Evolutionary conservation across 2,888 invertebrate species (phyloP), one percentile per base, ranked within the genome.

Genomic region (Drosophila ezoana): DNA sequence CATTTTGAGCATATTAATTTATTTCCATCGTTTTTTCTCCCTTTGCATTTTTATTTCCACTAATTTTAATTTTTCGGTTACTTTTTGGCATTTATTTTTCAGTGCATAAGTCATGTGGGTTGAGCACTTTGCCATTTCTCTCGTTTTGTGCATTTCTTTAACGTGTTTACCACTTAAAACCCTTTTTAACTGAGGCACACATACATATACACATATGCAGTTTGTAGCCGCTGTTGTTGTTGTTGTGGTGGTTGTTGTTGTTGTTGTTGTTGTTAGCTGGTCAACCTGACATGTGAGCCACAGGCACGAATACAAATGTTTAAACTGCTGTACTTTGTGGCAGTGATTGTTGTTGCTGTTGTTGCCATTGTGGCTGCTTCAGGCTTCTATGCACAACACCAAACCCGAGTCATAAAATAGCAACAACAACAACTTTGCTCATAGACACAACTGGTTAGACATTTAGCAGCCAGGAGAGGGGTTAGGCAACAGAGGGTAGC

Each of bases 261-360:
- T 51, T 54, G 52, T 28, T 76, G 72, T 14, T 76, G 72, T 14
- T 69, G 62, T 37, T 71, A 60, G 62, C 44, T 76, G 79, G 71
- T 79, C 76, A 79, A 76, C 80, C 83, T 76, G 72, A 75, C 86
- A 82, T 83, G 74, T 83, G 69, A 85, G 73, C 86, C 80, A 66
- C 73, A 74, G 71, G 76, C 80, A 81, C 83, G 74, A 81, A 86
- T 82, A 73, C 76, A 81, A 85, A 82, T 85, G 85, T 82, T 85
- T 72, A 69, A 84, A 72, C 77, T 78, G 79, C 65, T 78, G 70
- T 66, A 72, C 74, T 73, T 75, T 78, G 76, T 67, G 72, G 72
- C 68, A 68, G 58, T 76, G 58, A 60, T 73, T 79, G 59, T 71
- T 64, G 58, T 60, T 60, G 62, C n/a, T 69, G 56, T 37, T 74